A percentile compares a stretch with the other conserved stretches of the same genome.
These are phyloP conservation scores for Listronotus oregonensis DNA, from an alignment of 1,140 invertebrate genomes.

Conservation along the genomic window DNA sequence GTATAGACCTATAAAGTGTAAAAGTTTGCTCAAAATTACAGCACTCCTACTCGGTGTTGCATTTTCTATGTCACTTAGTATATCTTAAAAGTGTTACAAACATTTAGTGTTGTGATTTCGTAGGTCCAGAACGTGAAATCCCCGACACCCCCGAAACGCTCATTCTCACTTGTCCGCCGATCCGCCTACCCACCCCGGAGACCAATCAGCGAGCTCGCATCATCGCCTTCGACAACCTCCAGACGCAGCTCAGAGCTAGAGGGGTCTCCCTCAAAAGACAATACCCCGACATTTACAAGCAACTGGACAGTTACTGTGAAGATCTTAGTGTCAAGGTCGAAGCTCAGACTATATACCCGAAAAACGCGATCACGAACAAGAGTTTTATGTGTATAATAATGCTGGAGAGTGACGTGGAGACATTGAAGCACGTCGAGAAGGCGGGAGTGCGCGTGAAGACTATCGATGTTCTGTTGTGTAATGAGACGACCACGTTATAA, in stretches of 20 bases:
- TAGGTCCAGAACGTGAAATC: slow-evolving; percentile 44
- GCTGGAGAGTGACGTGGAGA: slow-evolving; percentile 77
- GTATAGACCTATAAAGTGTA: no score
- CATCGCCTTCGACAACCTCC: slow-evolving; percentile 81
- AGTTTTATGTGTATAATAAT: slow-evolving; percentile 93
- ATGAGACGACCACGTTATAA: slow-evolving; percentile 45
- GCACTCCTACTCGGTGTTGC: no score
- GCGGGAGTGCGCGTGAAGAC: slow-evolving; percentile 68
- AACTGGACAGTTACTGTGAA: slow-evolving; percentile 81
- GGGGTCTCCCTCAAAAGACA: slow-evolving; percentile 81
- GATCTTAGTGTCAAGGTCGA: slow-evolving; percentile 79
- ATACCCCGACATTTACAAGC: slow-evolving; percentile 83
- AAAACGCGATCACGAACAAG: slow-evolving; percentile 77
- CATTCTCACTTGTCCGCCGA: slow-evolving; percentile 69
- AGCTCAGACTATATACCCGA: slow-evolving; percentile 87
- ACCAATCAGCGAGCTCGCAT: slow-evolving; percentile 74
- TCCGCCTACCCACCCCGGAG: slow-evolving; percentile 61
- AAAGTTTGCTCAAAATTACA: no score
- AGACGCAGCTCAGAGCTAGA: slow-evolving; percentile 73
- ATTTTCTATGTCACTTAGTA: no score
- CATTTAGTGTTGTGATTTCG: neutral
- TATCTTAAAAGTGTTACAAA: no score
- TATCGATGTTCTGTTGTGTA: slow-evolving; percentile 64
- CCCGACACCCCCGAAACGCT: slow-evolving; percentile 59
- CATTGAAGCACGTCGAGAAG: slow-evolving; percentile 65